These are phyloP conservation scores for Falco naumanni DNA, from an alignment of 2,797 vertebrate genomes.

Conservation along the genomic window DNA sequence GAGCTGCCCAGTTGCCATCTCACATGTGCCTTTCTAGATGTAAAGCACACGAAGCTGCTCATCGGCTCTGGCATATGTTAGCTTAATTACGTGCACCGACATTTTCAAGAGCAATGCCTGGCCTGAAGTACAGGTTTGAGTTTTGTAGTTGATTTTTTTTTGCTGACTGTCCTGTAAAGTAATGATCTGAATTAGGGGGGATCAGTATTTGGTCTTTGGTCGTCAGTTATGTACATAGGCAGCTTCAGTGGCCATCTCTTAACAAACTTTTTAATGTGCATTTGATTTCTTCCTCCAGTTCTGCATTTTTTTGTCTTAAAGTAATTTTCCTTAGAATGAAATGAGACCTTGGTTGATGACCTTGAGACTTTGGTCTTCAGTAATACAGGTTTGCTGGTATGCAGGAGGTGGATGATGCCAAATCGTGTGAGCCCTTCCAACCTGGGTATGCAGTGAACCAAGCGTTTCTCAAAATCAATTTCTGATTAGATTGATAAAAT, in stretches of 20 bases:
- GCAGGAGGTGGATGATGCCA: background rate
- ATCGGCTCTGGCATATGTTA: background rate
- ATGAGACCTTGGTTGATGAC: background rate
- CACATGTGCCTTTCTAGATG: background rate
- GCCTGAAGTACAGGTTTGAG: background rate
- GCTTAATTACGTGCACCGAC: rapidly evolving
- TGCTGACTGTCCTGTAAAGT: background rate
- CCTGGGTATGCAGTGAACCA: background rate
- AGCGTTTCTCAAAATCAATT: background rate
- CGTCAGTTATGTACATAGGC: rapidly evolving
- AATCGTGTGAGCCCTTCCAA: background rate
- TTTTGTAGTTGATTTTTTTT: background rate
- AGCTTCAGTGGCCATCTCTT: background rate
- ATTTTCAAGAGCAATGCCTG: background rate
- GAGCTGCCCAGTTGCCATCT: rapidly evolving
- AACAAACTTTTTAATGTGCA: background rate
- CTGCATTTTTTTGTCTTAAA: background rate
- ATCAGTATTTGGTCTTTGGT: background rate
- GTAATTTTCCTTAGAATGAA: background rate
- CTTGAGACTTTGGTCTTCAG: too few relatives aligned
- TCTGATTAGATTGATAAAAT: background rate
- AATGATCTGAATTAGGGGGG: background rate
- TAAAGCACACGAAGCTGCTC: rapidly evolving
- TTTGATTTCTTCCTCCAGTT: background rate
- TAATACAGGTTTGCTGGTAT: rapidly evolving